Evolutionary conservation across 2,113 vertebrate genomes (phyloP).

Genomic region (Cyphotilapia sp.): DNA sequence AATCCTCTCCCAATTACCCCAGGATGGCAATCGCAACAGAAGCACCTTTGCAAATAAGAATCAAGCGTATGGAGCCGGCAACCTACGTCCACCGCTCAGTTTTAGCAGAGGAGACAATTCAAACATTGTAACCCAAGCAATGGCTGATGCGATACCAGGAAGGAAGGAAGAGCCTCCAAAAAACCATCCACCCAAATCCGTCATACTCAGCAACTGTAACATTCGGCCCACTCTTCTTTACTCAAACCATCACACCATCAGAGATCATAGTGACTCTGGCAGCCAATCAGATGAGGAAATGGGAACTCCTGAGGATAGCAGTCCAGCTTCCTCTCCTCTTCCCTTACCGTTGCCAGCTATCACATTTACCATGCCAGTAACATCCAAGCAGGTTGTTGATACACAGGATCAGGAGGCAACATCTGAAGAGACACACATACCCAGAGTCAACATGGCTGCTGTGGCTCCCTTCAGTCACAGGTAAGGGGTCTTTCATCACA

Average conservation of each 20-base stretch:
- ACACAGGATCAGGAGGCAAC: background rate
- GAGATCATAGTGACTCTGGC: constrained; percentile 20
- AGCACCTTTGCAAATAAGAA: constrained; percentile 46
- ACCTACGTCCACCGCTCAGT: background rate
- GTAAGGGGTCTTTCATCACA: constrained; percentile 5
- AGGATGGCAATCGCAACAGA: constrained; percentile 49
- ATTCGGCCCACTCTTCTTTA: background rate
- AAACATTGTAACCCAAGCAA: background rate
- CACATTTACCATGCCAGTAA: background rate
- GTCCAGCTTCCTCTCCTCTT: constrained; percentile 44
- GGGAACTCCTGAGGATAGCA: constrained; percentile 66
- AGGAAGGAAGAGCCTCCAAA: background rate
- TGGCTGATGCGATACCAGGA: background rate
- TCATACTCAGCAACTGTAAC: constrained; percentile 44
- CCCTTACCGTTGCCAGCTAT: background rate
- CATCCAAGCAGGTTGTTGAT: background rate
- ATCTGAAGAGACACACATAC: constrained; percentile 9
- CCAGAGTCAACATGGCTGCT: constrained; percentile 68
- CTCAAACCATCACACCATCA: background rate
- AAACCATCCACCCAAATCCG: background rate
- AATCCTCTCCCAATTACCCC: background rate
- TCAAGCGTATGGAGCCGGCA: constrained; percentile 23
- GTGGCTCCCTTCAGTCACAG: constrained; percentile 73
- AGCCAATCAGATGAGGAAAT: constrained; percentile 75
- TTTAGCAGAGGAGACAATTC: constrained; percentile 39